Conservation (phyloP, 2,888 invertebrate genomes). For the Conops quadrifasciatus region DNA sequence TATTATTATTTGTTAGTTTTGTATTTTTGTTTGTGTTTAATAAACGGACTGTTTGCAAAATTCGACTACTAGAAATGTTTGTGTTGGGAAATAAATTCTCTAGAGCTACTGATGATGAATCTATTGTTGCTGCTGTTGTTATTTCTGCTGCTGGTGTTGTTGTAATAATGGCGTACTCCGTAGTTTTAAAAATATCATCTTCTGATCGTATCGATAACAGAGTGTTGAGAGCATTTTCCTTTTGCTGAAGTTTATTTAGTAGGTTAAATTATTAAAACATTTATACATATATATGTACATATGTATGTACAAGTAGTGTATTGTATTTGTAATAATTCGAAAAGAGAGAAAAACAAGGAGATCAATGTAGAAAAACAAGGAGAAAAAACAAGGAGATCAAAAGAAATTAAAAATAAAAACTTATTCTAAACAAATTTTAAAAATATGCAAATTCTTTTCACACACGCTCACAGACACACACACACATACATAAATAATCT, state of each 20-base stretch:
- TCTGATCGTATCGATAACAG: conserved; percentile 42
- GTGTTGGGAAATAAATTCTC: background rate
- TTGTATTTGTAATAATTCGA: too few species aligned
- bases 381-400: too few species aligned
- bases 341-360: too few species aligned
- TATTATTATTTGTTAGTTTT: conserved; percentile 27
- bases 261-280: conserved; percentile 13
- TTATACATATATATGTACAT: too few species aligned
- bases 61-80: conserved; percentile 26
- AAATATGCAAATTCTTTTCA: too few species aligned
- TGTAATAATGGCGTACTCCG: conserved; percentile 28
- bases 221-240: conserved; percentile 42
- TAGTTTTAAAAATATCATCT: conserved; percentile 23
- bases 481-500: too few species aligned
- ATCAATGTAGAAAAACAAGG: too few species aligned
- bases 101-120: conserved; percentile 6
- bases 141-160: conserved; percentile 23
- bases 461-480: too few species aligned
- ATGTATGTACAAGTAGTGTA: too few species aligned
- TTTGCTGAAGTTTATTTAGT: conserved; percentile 23
- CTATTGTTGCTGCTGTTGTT: conserved; percentile 30
- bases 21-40: conserved; percentile 40
- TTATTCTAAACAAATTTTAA: too few species aligned
- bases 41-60: conserved; percentile 36
- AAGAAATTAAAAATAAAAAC: too few species aligned